Evolutionary conservation across 2,113 vertebrate genomes (phyloP).

Genomic region (Cardinalis cardinalis): DNA sequence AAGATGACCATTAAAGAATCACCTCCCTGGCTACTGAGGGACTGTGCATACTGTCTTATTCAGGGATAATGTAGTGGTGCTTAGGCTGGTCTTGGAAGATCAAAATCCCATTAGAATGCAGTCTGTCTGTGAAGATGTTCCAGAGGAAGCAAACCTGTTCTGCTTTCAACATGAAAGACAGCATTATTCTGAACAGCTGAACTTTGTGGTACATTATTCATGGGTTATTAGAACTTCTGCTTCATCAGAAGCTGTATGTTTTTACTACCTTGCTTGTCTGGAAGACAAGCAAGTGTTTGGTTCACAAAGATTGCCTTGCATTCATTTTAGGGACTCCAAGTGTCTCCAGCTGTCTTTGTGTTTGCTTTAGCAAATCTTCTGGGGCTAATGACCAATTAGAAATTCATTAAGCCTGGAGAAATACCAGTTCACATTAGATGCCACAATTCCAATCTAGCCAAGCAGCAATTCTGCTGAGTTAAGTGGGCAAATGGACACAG

Average conservation of each 20-base stretch:
- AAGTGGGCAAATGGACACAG: not conserved
- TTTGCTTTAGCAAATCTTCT: constrained; percentile 27
- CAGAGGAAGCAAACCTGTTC: not conserved
- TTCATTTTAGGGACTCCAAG: not conserved
- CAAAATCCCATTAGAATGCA: not conserved
- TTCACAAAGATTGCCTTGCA: not conserved
- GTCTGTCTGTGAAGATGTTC: not conserved
- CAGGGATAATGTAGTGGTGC: not conserved
- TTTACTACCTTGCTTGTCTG: not conserved
- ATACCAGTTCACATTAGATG: not conserved
- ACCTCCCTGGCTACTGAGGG: not conserved
- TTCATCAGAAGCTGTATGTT: not conserved
- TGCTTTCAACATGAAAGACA: not conserved
- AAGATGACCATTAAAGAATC: not conserved
- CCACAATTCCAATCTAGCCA: not conserved
- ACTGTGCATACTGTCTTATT: not conserved
- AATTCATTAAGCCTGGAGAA: constrained; percentile 11
- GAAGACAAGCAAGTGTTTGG: not conserved
- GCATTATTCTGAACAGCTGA: not conserved
- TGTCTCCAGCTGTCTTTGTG: not conserved
- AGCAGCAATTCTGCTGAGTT: not conserved
- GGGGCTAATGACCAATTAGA: not conserved
- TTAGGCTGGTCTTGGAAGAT: not conserved
- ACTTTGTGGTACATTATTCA: not conserved
- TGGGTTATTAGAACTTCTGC: not conserved